These are phyloP conservation scores for Champsocephalus gunnari DNA, from an alignment of 2,797 vertebrate species.

Conservation along the genomic window DNA sequence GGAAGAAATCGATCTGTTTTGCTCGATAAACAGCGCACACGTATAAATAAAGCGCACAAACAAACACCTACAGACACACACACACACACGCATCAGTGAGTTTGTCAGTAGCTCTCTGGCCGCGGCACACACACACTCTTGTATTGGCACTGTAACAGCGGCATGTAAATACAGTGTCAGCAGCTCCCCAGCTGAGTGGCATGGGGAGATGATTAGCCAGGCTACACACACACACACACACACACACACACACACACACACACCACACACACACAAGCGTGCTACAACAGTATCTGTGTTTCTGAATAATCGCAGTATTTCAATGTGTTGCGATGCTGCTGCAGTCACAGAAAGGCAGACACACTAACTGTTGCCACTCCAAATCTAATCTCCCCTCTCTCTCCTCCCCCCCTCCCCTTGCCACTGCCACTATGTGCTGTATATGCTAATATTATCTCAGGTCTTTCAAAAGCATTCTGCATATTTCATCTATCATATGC, in stretches of 20 bases:
- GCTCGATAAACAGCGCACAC: constrained; percentile 31
- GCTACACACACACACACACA: constrained; percentile 34
- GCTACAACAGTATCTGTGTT: constrained; percentile 74
- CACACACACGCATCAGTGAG: constrained; percentile 24
- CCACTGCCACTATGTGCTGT: constrained; percentile 41
- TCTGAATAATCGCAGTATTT: constrained; percentile 91
- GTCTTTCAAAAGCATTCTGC: constrained; percentile 73
- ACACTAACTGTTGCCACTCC: constrained; percentile 68
- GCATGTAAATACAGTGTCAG: constrained; percentile 94
- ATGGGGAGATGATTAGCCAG: constrained; percentile 94
- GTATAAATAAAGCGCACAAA: constrained; percentile 25
- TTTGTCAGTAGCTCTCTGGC: constrained; percentile 47
- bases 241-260: too few species aligned
- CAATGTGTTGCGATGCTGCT: constrained; percentile 83
- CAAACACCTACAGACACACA: constrained; percentile 23
- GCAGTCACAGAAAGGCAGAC: constrained; percentile 73
- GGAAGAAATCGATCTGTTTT: neutral
- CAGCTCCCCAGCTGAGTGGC: constrained; percentile 93
- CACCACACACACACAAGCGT: constrained; percentile 15
- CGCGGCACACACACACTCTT: constrained; percentile 41
- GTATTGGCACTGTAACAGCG: constrained; percentile 55
- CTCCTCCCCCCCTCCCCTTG: neutral
- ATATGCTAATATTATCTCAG: constrained; percentile 67
- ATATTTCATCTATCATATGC: constrained; percentile 37
- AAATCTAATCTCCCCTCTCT: constrained; percentile 63